These are phyloP conservation scores for Mercenaria mercenaria DNA, from an alignment of 1,140 invertebrate species.

Conservation along the genomic window DNA sequence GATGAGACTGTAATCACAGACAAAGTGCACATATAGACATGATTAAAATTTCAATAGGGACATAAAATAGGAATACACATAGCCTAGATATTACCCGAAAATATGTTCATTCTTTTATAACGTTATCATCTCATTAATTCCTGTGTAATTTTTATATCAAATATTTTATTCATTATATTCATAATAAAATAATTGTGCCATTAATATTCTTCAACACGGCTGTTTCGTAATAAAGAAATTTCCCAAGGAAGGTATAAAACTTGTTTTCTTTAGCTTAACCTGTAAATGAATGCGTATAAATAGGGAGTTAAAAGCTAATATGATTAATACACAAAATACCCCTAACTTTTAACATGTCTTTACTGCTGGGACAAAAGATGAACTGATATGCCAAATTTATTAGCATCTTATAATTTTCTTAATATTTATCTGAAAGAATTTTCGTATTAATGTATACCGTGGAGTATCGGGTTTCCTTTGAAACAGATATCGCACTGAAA, in stretches of 20 bases:
- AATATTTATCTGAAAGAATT: slow-evolving; percentile 52
- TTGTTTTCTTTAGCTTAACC: neutral
- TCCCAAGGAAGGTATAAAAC: neutral
- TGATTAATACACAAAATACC: slow-evolving; percentile 32
- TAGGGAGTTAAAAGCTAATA: neutral
- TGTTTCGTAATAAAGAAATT: slow-evolving; percentile 1
- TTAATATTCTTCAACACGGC: slow-evolving; percentile 43
- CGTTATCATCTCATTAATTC: neutral
- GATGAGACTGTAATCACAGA: neutral
- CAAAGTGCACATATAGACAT: neutral
- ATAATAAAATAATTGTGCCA: slow-evolving; percentile 32
- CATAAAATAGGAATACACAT: neutral
- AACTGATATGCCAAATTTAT: slow-evolving; percentile 47
- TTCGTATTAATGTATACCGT: slow-evolving; percentile 25
- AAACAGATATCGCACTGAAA: neutral
- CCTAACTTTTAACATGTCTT: slow-evolving; percentile 20
- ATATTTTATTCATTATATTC: slow-evolving; percentile 13
- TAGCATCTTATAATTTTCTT: slow-evolving; percentile 60
- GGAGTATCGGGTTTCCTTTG: slow-evolving; percentile 42
- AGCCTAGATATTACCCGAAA: neutral
- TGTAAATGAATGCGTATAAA: neutral
- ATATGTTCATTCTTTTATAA: neutral
- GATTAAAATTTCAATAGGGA: neutral
- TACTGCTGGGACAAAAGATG: slow-evolving; percentile 28
- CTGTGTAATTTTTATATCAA: slow-evolving; percentile 7